A percentile compares a stretch with the other conserved stretches of the same genome.
Conservation (phyloP, 1,140 invertebrate genomes). For the Agrypnia vestita region DNA sequence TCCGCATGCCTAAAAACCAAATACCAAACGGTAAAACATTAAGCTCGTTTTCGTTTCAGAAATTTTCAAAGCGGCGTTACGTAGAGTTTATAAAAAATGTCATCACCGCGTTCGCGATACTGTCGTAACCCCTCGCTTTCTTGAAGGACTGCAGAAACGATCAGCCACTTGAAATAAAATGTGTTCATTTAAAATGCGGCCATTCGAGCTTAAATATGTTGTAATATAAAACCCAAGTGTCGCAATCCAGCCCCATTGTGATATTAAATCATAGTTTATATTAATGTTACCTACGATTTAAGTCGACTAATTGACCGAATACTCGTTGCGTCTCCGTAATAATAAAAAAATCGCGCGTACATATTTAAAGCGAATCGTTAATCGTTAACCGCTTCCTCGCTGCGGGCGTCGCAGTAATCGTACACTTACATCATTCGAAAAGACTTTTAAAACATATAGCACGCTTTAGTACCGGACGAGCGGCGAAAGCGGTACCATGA, state of each 20-base stretch:
- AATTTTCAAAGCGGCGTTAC: constrained; percentile 14
- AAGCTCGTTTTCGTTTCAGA: not conserved
- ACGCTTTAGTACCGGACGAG: not conserved
- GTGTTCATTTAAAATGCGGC: constrained; percentile 46
- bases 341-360: not conserved
- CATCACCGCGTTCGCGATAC: too few species aligned
- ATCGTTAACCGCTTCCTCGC: too few species aligned
- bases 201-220: constrained; percentile 44
- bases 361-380: too few species aligned
- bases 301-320: not conserved
- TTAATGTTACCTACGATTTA: constrained; percentile 24
- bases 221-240: constrained; percentile 11
- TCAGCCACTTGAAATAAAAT: constrained; percentile 21
- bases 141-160: constrained; percentile 15
- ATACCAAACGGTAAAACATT: too few species aligned
- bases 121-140: not conserved
- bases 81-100: too few species aligned
- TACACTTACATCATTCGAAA: not conserved
- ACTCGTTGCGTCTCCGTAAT: constrained; percentile 2
- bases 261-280: constrained; percentile 40
- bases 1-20: too few species aligned
- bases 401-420: too few species aligned
- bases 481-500: constrained; percentile 60
- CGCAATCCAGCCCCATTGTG: constrained; percentile 31
- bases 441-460: not conserved